Base-by-base conservation (phyloP, 2,113 vertebrate genomes). In the Larimichthys polyactis region DNA sequence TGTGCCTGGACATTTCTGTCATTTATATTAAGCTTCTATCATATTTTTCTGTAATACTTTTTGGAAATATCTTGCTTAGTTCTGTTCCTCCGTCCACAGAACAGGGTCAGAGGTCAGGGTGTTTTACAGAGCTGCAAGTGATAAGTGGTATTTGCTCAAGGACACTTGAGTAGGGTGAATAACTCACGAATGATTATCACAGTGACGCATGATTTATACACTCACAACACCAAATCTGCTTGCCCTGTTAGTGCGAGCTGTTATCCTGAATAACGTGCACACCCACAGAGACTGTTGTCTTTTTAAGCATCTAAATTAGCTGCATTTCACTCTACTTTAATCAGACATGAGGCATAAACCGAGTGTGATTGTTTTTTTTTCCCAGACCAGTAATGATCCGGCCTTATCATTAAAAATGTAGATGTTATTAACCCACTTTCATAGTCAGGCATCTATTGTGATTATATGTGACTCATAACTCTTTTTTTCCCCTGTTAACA, bases 321-420 rank as follows among this genome's bases (percentile, higher is more conserved):
- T 65, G 22, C 36, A 48, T 65, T 57, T 64, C n/a, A 44, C 16
- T 16, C 0, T 40, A 22, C 29, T 55, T 71, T 48, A 78, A 67
- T 78, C 71, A 84, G 40, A 10, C 46, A 43, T 59, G 64, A 77
- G 19, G 27, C 27, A 78, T 60, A 24, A 59, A 49, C 12, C 15
- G 10, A 43, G 29, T 62, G 55, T 52, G 67, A 49, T 11, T 75
- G 24, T 69, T 76, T 81, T 20, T 69, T 71, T 55, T 62, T 60
- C 29, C 40, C 49, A 40, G 60, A 59, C 8, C 20, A 59, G 27
- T 75, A 82, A 88, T 55, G 58, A 82, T 75, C 67, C 51, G 43
- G 52, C 57, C 22, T 66, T 78, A 12, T 64, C 82, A 89, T 91
- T 87, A 89, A 87, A 90, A 89, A 87, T 89, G 79, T 52, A 83